Base-by-base conservation (phyloP, 2,888 invertebrate species). In the Cerceris ruficornis region DNA sequence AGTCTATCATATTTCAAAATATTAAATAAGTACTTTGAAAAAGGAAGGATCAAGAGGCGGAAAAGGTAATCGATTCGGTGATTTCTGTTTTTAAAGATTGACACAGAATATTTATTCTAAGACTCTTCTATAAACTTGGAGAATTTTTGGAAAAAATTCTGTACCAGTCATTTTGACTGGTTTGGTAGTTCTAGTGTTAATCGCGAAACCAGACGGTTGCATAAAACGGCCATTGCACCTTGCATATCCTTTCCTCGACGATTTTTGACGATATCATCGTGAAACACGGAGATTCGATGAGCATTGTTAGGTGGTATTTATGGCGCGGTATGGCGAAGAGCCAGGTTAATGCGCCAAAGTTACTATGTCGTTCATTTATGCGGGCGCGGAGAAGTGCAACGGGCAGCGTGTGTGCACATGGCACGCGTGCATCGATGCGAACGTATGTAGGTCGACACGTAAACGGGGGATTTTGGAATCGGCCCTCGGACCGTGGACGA, bases 331-430 rank as follows among this genome's bases (percentile, higher is more conserved):
- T 90, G 90, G 90, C 90, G 68, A 13, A 43, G 72, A 86, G 90
- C 90, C 90, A 90, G 83, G 76, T 80, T 87, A 87, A 88, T 86
- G 86, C 86, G 88, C 85, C 89, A 88, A 86, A 81, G 77, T 80
- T 80, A 81, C 55, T 66, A 59, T 68, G 64, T 43, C 60, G 61
- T 17, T 46, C 60, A 69, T 69, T 60, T 52, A 66, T 76, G 74
- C 74, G 70, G 74, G 65, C 60, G 58, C 43, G 14, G 15, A 52
- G 54, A 78, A 80, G 73, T 75, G 76, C 71, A 83, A 77, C 75
- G 52, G 69, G 42, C 17, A 39, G 4, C 28, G 17, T 9, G 62
- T 39, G 39, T 46, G 8, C 43, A 55, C 46, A 61, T 52, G 72
- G 52, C 68, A 62, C 68, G 69, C 71, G 71, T 13, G 55, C 15